Evolutionary conservation across 2,888 invertebrate species (phyloP).

Genomic region (Cosmia pyralina): DNA sequence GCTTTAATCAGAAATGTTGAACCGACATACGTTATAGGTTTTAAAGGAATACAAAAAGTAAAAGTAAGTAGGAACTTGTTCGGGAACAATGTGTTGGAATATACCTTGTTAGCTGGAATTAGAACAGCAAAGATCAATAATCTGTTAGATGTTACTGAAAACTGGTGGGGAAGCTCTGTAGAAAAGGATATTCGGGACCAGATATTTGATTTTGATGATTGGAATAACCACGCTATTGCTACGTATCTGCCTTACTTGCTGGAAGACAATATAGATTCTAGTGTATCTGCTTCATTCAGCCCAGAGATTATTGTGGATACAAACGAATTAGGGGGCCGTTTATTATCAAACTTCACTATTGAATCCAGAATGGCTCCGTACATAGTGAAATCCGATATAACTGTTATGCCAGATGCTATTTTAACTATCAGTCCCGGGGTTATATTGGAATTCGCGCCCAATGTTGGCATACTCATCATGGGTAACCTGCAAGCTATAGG

Average conservation of each 20-base stretch:
- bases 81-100: constrained; percentile 95
- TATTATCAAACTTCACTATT: constrained; percentile 92
- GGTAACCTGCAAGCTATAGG: constrained; percentile 97
- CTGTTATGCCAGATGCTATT: constrained; percentile 98
- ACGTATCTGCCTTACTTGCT: constrained; percentile 96
- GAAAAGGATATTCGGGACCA: constrained; percentile 93
- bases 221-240: constrained; percentile 99
- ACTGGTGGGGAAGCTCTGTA: constrained; percentile 98
- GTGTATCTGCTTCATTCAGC: constrained; percentile 93
- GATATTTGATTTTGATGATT: constrained; percentile 99
- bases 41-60: constrained; percentile 98
- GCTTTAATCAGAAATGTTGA: constrained; percentile 82
- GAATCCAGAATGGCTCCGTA: constrained; percentile 93
- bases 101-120: constrained; percentile 97
- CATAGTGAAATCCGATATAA: constrained; percentile 96
- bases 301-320: constrained; percentile 90
- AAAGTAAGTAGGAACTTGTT: constrained; percentile 97
- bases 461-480: constrained; percentile 98
- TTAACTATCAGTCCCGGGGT: constrained; percentile 97
- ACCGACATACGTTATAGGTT: constrained; percentile 96
- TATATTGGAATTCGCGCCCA: constrained; percentile 97
- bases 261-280: constrained; percentile 94
- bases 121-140: constrained; percentile 96
- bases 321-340: constrained; percentile 94
- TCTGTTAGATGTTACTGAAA: constrained; percentile 96